Evolutionary conservation across 2,888 invertebrate species (phyloP).

Genomic region (Theretra japonica): DNA sequence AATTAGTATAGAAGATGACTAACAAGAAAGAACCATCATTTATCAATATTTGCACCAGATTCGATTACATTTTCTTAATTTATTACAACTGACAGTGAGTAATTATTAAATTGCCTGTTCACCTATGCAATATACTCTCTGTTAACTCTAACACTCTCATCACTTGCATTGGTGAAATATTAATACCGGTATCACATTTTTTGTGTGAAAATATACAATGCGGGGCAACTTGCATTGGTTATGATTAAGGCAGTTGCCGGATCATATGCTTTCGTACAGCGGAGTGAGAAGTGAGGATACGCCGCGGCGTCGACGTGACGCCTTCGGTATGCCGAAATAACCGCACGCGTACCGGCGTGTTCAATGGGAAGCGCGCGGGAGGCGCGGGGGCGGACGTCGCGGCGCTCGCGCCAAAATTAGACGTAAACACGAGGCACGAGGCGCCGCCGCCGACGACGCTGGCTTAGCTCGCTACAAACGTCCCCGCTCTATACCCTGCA

Average conservation of each 20-base stretch:
- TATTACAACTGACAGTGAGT: too few relatives aligned
- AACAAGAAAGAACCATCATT: too few relatives aligned
- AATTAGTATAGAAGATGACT: too few relatives aligned
- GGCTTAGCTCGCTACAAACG: constrained; percentile 46
- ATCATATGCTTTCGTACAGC: constrained; percentile 12
- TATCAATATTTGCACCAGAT: too few relatives aligned
- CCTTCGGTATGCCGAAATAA: constrained; percentile 76
- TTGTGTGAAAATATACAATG: too few relatives aligned
- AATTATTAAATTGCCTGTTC: too few relatives aligned
- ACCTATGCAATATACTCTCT: too few relatives aligned
- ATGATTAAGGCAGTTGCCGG: neutral
- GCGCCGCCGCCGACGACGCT: constrained; percentile 66
- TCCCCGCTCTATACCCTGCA: constrained; percentile 18
- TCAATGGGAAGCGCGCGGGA: constrained; percentile 75
- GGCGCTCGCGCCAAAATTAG: constrained; percentile 84
- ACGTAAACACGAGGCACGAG: constrained; percentile 81
- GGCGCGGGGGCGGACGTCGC: constrained; percentile 72
- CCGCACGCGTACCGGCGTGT: constrained; percentile 74
- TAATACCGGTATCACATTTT: too few relatives aligned
- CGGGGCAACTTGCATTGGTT: neutral
- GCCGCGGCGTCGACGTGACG: constrained; percentile 66
- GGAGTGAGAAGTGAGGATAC: constrained; percentile 51
- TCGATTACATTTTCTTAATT: too few relatives aligned
- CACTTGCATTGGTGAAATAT: too few relatives aligned
- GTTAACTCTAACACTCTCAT: too few relatives aligned